Conservation (phyloP, 2,888 invertebrate species). For the Lagria hirta region DNA sequence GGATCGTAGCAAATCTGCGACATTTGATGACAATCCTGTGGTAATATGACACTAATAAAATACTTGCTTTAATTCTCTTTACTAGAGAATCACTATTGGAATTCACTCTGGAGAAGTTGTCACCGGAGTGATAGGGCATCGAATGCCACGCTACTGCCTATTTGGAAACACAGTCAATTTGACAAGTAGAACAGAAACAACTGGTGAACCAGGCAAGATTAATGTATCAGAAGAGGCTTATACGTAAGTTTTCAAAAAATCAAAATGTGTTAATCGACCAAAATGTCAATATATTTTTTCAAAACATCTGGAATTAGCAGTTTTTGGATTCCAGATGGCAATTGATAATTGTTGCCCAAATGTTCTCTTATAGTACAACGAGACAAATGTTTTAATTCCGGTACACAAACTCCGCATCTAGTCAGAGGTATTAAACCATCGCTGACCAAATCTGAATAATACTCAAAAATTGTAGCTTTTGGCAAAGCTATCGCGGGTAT, state of each 20-base stretch:
- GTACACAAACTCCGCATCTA: constrained; percentile 63
- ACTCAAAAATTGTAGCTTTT: constrained; percentile 36
- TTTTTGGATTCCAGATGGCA: constrained; percentile 73
- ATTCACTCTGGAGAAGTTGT: constrained; percentile 94
- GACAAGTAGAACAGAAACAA: constrained; percentile 91
- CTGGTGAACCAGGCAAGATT: constrained; percentile 83
- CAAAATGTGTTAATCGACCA: constrained; percentile 61
- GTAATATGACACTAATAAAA: constrained; percentile 58
- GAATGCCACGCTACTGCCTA: constrained; percentile 91
- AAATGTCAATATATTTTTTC: constrained; percentile 72
- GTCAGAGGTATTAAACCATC: constrained; percentile 63
- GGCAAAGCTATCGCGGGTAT: constrained; percentile 58
- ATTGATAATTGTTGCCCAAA: constrained; percentile 68
- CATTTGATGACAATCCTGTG: constrained; percentile 84
- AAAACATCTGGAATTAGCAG: constrained; percentile 68
- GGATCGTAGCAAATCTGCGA: constrained; percentile 86
- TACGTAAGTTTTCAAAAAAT: constrained; percentile 58
- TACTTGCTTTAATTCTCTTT: constrained; percentile 28
- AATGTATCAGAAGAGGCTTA: constrained; percentile 92
- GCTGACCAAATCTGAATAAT: constrained; percentile 58
- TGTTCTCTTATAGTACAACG: constrained; percentile 68
- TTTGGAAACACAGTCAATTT: constrained; percentile 94
- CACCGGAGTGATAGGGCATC: constrained; percentile 91
- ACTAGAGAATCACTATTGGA: constrained; percentile 87
- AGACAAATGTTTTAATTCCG: constrained; percentile 75